These are phyloP conservation scores for Pogonognathellus flavescens DNA, from an alignment of 1,140 invertebrate species.

Conservation along the genomic window DNA sequence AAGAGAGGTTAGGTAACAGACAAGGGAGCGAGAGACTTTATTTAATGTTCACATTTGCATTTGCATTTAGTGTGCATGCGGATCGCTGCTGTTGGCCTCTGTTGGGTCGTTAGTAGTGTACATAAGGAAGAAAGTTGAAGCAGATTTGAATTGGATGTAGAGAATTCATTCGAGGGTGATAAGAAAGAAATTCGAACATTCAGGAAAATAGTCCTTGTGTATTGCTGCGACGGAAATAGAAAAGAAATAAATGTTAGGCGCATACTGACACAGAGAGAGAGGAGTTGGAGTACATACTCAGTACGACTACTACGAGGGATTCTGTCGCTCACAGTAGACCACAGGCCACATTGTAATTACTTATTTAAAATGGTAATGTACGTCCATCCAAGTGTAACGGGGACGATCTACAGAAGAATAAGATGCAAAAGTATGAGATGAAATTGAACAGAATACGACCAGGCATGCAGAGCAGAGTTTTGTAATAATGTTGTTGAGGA, in stretches of 20 bases:
- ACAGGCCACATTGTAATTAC: constrained; percentile 32
- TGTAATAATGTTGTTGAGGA: background rate
- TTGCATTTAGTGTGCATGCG: constrained; percentile 44
- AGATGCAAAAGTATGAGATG: background rate
- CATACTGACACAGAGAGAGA: background rate
- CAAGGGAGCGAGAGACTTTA: constrained; percentile 37
- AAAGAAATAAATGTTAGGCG: background rate
- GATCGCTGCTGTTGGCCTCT: constrained; percentile 31
- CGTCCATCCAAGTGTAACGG: constrained; percentile 1
- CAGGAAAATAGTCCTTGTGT: background rate
- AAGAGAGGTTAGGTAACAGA: constrained; percentile 13
- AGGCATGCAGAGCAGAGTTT: background rate
- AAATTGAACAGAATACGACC: background rate
- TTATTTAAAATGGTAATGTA: constrained; percentile 33
- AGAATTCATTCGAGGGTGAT: constrained; percentile 2
- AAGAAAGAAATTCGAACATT: constrained; percentile 14
- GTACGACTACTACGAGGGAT: background rate
- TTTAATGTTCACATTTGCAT: constrained; percentile 46
- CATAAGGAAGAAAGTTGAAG: constrained; percentile 5
- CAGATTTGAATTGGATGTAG: constrained; percentile 36
- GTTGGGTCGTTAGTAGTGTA: constrained; percentile 27
- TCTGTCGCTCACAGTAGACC: background rate
- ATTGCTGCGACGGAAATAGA: background rate
- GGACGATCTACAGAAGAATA: background rate
- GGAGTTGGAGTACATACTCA: background rate